These are phyloP conservation scores for Diacarnus erythraeanus DNA, from an alignment of 37 sponge, comb jelly and placozoan species.

Conservation along the genomic window DNA sequence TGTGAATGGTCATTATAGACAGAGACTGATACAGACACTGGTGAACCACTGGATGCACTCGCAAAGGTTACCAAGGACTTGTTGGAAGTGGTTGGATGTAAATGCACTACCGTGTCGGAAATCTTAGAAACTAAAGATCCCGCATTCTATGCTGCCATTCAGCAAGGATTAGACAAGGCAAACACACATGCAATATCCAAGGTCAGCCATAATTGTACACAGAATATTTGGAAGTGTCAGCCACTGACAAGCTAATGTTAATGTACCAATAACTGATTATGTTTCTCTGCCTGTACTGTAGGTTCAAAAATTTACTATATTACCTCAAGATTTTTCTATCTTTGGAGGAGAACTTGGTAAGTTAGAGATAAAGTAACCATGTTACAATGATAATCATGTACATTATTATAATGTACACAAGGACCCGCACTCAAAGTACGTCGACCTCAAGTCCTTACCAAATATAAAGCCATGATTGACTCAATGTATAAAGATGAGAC, in stretches of 20 bases:
- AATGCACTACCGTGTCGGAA: constrained; percentile 74
- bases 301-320: constrained; percentile 62
- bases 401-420: constrained; percentile 7
- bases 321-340: constrained; percentile 77
- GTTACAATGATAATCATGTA: neutral
- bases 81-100: constrained; percentile 37
- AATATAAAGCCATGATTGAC: constrained; percentile 73
- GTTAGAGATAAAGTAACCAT: too few relatives aligned
- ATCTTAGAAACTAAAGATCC: constrained; percentile 58
- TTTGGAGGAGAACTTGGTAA: constrained; percentile 88
- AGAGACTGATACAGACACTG: constrained; percentile 71
- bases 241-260: too few relatives aligned
- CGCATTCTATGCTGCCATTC: constrained; percentile 70
- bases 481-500: constrained; percentile 59
- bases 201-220: too few relatives aligned
- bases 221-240: too few relatives aligned
- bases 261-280: too few relatives aligned
- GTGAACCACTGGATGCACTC: constrained; percentile 67
- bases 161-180: constrained; percentile 63
- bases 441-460: constrained; percentile 51
- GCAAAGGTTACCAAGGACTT: constrained; percentile 22
- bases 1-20: too few relatives aligned
- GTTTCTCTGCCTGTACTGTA: too few relatives aligned
- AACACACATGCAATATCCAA: constrained; percentile 69
- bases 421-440: constrained; percentile 90